phyloP scores from a whole-genome alignment of 1,140 invertebrate species.

The Bombus cullumanus region DNA sequence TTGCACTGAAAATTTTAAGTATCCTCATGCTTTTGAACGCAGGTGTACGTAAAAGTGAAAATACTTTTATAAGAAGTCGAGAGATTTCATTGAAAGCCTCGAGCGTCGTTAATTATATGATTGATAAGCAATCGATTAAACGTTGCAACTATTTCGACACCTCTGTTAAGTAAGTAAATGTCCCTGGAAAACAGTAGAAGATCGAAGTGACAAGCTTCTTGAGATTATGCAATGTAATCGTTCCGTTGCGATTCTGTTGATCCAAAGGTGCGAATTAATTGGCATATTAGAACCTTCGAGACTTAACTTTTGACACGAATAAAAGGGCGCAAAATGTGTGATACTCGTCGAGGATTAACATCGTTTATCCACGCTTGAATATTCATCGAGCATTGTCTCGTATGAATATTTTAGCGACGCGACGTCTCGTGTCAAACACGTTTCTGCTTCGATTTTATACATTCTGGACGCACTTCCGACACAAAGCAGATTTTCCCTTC shows the following conservation, averaged over 20 bases:
- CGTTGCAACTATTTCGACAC: neutral
- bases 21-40: too few species aligned
- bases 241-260: neutral
- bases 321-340: too few species aligned
- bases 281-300: neutral
- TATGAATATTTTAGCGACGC: neutral
- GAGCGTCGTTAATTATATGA: neutral
- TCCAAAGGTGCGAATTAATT: neutral
- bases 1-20: too few species aligned
- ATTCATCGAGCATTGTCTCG: conserved; percentile 13
- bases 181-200: neutral
- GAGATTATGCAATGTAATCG: neutral
- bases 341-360: neutral
- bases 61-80: neutral
- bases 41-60: neutral
- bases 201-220: neutral
- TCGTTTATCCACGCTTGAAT: neutral
- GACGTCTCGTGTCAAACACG: neutral
- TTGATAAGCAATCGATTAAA: neutral
- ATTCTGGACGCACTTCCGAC: conserved; percentile 7
- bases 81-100: neutral
- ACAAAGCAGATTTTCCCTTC: neutral
- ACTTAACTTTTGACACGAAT: neutral
- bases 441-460: neutral
- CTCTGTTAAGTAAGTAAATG: neutral